phyloP scores from a whole-genome alignment of 2,113 vertebrate species.

The Pelmatolapia mariae region DNA sequence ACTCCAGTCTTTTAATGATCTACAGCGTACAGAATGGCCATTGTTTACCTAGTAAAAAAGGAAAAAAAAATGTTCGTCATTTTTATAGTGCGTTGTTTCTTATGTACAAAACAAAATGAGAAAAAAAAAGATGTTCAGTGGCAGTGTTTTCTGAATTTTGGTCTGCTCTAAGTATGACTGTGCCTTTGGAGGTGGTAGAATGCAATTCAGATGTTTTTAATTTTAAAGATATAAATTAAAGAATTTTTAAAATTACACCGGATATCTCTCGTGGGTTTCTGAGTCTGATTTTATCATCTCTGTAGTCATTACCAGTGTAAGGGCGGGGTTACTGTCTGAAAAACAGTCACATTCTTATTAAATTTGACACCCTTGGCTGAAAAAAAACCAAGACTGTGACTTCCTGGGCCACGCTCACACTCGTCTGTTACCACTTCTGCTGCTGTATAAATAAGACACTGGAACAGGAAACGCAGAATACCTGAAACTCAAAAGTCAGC shows the following conservation, averaged over 20 bases:
- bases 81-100: conserved; percentile 66
- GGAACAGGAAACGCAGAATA: neutral
- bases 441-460: neutral
- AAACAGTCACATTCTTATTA: neutral
- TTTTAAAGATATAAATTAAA: conserved; percentile 77
- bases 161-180: conserved; percentile 73
- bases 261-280: neutral
- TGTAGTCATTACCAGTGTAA: neutral
- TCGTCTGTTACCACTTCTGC: neutral
- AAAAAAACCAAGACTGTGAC: neutral
- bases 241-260: conserved; percentile 63
- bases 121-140: conserved; percentile 59
- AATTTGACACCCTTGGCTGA: neutral
- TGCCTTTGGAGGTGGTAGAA: conserved; percentile 79
- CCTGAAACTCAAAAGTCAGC: neutral
- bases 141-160: conserved; percentile 74
- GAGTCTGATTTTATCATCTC: neutral
- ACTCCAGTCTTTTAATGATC: conserved; percentile 37
- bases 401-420: neutral
- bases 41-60: conserved; percentile 47
- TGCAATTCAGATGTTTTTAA: conserved; percentile 79
- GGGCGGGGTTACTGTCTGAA: neutral
- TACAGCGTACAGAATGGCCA: conserved; percentile 40
- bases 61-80: conserved; percentile 34
- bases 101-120: conserved; percentile 57